Conservation (phyloP, 2,113 vertebrate species). For the Anser cygnoides region DNA sequence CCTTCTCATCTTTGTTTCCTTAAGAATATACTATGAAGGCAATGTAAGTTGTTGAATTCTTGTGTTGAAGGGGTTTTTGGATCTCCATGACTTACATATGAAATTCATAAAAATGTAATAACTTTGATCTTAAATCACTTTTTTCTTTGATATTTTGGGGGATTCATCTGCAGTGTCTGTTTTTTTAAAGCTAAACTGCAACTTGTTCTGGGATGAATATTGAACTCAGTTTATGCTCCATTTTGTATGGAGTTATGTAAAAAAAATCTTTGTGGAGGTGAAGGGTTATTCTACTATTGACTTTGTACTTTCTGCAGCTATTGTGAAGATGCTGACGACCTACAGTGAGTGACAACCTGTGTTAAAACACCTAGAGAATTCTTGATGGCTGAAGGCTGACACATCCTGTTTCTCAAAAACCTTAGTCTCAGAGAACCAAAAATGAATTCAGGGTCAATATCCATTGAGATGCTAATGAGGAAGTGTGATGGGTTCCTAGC, state of each 20-base stretch:
- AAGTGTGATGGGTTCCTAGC: not conserved
- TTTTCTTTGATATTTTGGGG: not conserved
- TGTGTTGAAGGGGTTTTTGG: not conserved
- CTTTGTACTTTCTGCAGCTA: not conserved
- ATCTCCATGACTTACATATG: no score
- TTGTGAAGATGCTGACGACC: not conserved
- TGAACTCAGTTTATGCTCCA: not conserved
- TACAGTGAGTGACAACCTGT: not conserved
- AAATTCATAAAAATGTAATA: no score
- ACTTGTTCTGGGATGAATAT: not conserved
- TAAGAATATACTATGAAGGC: not conserved
- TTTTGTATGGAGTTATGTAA: not conserved
- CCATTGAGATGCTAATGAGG: not conserved
- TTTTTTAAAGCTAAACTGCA: no score
- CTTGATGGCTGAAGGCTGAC: fast-evolving
- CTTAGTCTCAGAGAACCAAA: not conserved
- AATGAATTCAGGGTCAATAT: fast-evolving
- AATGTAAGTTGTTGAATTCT: not conserved
- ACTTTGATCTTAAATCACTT: not conserved
- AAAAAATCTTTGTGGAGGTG: not conserved
- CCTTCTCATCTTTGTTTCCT: not conserved
- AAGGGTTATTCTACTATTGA: not conserved
- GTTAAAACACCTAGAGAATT: not conserved
- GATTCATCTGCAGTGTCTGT: not conserved
- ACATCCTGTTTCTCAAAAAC: not conserved